Base-by-base conservation (phyloP, 1,140 invertebrate species). In the Atopsyche davidsoni region DNA sequence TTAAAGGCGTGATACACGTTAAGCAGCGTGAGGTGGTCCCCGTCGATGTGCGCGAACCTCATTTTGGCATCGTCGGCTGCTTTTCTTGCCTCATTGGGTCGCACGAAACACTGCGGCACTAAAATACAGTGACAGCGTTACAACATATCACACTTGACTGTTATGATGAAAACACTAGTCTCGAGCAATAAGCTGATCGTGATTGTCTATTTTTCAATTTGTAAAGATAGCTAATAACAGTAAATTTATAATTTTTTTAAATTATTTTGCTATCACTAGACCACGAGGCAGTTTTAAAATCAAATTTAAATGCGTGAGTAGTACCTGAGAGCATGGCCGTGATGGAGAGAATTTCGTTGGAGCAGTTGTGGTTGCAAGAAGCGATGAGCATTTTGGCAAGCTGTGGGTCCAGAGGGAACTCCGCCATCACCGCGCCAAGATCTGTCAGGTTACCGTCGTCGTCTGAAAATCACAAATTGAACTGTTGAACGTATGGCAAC, bases 1-100 rank as follows among this genome's bases (percentile, higher is more conserved):
- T 99, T 99, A 66, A 99, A 99, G 19, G 96, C 96, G 67, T 99
- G 96, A 66, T 98, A 99, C 2, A 99, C 96, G 68, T 99, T 99
- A 16, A 99, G 80, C 49, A 99, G 73, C 3, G 96, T 99, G 51
- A 99, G 78, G 69, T 99, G 97, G 75, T 99, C 97, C 17, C 97
- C 97, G 74, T 99, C 96, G 60, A 99, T 96, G 75, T 99, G 97
- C 1, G 96, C 96, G 73, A 99, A 99, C 47, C 95, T 79, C 87
- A 96, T 95, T 79, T 99, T 99, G 54, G 96, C 90, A 70, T 99
- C 96, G 70, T 99, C 97, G 2, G 97, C 95, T 38, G 92, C 92
- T 70, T 98, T 98, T 75, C 96, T 94, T n/a, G 89, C 89, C 72
- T 99, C 96, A 72, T 96, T 96, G 23, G 97, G 97, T 65, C 97